Evolutionary conservation across 1,140 invertebrate species (phyloP).

Genomic region (Notospermus geniculatus): DNA sequence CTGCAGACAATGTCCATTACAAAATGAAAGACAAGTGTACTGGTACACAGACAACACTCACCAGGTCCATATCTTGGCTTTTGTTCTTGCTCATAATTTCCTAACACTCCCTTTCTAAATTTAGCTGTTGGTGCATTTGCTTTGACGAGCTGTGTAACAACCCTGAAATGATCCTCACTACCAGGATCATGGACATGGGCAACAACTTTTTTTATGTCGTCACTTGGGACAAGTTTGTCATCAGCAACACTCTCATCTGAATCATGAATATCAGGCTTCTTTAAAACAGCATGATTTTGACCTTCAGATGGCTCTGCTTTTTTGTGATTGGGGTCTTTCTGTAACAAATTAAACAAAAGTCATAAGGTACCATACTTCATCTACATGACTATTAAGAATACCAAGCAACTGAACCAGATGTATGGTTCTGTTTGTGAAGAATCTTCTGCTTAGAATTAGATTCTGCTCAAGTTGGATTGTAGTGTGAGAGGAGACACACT

Average conservation of each 20-base stretch:
- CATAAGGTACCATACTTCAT: too few relatives aligned
- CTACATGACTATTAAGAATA: too few relatives aligned
- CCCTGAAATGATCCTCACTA: conserved; percentile 12
- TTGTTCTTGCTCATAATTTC: conserved; percentile 59
- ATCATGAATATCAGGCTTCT: not conserved
- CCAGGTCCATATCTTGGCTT: not conserved
- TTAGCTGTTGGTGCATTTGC: conserved; percentile 38
- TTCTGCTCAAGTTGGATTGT: too few relatives aligned
- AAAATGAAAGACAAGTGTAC: too few relatives aligned
- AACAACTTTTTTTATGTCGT: conserved; percentile 25
- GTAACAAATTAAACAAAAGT: too few relatives aligned
- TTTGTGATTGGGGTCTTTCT: not conserved
- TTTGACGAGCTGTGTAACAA: conserved; percentile 15
- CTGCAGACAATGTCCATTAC: too few relatives aligned
- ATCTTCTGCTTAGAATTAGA: too few relatives aligned
- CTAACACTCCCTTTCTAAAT: conserved; percentile 51
- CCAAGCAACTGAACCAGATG: too few relatives aligned
- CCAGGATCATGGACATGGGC: conserved; percentile 25
- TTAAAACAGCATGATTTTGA: conserved; percentile 4
- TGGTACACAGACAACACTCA: too few relatives aligned
- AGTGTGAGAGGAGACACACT: too few relatives aligned
- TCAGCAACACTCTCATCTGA: conserved; percentile 1
- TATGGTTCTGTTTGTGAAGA: too few relatives aligned
- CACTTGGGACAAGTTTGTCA: conserved; percentile 10
- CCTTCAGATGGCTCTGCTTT: not conserved